A percentile compares a stretch with the other conserved stretches of the same genome.
phyloP scores from a whole-genome alignment of 1,140 invertebrate species.

The Teleopsis dalmanni region DNA sequence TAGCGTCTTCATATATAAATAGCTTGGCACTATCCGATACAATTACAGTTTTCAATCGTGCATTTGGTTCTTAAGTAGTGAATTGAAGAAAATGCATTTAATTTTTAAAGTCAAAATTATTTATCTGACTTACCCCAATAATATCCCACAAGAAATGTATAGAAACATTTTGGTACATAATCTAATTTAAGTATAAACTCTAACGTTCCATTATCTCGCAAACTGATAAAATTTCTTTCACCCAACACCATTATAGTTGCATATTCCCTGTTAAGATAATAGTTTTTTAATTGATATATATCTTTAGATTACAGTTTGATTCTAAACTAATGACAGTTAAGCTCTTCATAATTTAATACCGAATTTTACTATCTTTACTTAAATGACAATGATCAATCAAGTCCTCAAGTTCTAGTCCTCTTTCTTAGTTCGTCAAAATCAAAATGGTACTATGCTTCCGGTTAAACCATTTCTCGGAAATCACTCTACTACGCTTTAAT shows the following conservation, averaged over 20 bases:
- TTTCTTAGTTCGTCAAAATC: no score
- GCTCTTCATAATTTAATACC: no score
- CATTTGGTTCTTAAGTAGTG: conserved; percentile 46
- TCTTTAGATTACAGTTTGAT: no score
- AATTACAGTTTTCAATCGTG: conserved; percentile 51
- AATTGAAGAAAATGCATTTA: background rate
- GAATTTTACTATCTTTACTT: no score
- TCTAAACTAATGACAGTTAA: no score
- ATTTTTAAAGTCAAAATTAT: background rate
- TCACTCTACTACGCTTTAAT: no score
- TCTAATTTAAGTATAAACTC: conserved; percentile 40
- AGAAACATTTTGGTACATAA: conserved; percentile 39
- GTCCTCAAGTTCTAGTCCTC: no score
- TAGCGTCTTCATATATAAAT: conserved; percentile 63
- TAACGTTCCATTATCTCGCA: conserved; percentile 34
- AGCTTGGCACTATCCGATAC: conserved; percentile 54
- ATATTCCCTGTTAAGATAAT: conserved; percentile 16
- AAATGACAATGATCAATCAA: no score
- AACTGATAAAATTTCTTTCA: conserved; percentile 31
- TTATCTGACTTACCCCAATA: conserved; percentile 38
- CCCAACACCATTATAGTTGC: conserved; percentile 37
- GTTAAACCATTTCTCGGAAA: no score
- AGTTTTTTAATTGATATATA: background rate
- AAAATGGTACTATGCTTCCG: no score
- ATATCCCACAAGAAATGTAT: conserved; percentile 36